Evolutionary conservation across 2,888 invertebrate species (phyloP).

Genomic region (Ophion ventricosus): DNA sequence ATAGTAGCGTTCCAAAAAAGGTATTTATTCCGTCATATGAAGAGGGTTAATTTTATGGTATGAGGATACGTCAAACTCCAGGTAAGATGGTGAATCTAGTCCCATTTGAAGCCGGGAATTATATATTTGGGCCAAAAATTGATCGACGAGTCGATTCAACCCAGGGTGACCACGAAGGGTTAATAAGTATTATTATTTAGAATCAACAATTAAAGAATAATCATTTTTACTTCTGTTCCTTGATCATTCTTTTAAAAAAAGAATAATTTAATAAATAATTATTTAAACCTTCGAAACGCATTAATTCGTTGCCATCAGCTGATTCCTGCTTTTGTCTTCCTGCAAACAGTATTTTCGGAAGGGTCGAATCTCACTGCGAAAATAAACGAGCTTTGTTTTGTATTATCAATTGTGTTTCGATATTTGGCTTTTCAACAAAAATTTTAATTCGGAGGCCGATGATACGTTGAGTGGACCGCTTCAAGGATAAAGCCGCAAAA

Average conservation of each 20-base stretch:
- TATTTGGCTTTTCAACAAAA: not conserved
- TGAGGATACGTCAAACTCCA: no score
- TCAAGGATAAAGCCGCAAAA: not conserved
- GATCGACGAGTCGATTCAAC: no score
- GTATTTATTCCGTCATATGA: no score
- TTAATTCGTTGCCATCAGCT: not conserved
- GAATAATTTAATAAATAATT: not conserved
- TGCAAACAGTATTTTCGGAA: conserved; percentile 1
- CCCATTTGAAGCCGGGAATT: no score
- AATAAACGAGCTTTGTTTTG: conserved; percentile 15
- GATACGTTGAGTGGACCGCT: not conserved
- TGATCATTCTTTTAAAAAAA: not conserved
- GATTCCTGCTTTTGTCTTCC: not conserved
- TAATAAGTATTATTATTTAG: not conserved
- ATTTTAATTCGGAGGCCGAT: not conserved
- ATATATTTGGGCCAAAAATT: no score
- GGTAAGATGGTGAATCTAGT: no score
- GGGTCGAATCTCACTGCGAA: conserved; percentile 41
- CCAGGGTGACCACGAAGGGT: no score
- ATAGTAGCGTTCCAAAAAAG: no score
- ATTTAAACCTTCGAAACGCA: not conserved
- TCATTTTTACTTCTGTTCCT: not conserved
- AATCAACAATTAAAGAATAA: not conserved
- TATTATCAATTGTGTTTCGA: not conserved
- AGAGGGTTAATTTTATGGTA: no score